A percentile compares a stretch with the other conserved stretches of the same genome.
Conservation (phyloP, 2,113 vertebrate genomes). For the Pungitius pungitius region DNA sequence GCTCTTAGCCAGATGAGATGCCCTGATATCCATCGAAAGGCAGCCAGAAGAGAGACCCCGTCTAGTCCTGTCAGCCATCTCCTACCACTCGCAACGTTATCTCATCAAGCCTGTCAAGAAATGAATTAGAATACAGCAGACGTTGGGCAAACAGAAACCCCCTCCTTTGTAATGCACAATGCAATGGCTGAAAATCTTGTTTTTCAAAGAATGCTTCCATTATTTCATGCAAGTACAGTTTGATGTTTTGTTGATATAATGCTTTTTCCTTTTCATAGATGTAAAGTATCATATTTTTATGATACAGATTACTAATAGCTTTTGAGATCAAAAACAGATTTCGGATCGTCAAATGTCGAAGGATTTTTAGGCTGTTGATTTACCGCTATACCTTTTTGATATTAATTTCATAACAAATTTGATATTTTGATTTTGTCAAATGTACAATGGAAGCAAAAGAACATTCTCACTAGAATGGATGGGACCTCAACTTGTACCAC, state of each 20-base stretch:
- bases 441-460: not conserved
- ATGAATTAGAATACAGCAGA: slow-evolving; percentile 65
- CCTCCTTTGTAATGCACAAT: slow-evolving; percentile 32
- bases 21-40: slow-evolving; percentile 60
- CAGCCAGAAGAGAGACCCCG: slow-evolving; percentile 51
- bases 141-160: slow-evolving; percentile 23
- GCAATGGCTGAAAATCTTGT: slow-evolving; percentile 44
- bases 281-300: slow-evolving; percentile 25
- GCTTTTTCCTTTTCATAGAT: slow-evolving; percentile 16
- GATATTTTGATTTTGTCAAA: not conserved
- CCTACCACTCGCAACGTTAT: slow-evolving; percentile 61
- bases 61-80: slow-evolving; percentile 58
- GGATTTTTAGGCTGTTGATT: not conserved
- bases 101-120: slow-evolving; percentile 70
- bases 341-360: not conserved
- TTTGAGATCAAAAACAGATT: not conserved
- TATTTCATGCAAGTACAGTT: slow-evolving; percentile 54
- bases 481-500: not conserved
- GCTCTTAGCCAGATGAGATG: slow-evolving; percentile 55
- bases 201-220: slow-evolving; percentile 20
- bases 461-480: not conserved
- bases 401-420: not conserved
- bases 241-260: slow-evolving; percentile 25
- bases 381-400: not conserved
- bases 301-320: slow-evolving; percentile 2